Evolutionary conservation across 2,888 invertebrate species (phyloP), one percentile per base, ranked within the genome.

Genomic region (Epinotia nisella): DNA sequence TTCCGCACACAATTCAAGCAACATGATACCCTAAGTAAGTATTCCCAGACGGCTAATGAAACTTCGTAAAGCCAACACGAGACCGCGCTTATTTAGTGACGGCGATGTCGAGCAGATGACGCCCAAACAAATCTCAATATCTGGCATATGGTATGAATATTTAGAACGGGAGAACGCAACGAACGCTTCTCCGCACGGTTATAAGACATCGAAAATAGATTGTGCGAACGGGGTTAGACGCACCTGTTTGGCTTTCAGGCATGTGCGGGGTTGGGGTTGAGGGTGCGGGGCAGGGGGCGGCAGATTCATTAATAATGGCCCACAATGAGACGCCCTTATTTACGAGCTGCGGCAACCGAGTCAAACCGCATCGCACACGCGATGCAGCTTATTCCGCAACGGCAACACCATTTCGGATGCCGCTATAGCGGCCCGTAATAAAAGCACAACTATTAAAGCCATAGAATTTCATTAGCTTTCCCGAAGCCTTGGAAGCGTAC

Each of bases 201-300:
- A 90, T 91, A 92, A 92, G 92, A 91, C 91, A 91, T 91, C 93
- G 90, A 91, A 93, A 93, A 93, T 93, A 93, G 93, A 93, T 92
- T 92, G 90, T 92, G 91, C 92, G 91, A 93, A 93, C 88, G 92
- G 92, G 93, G 93, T 92, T 93, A 93, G 90, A 89, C 93, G 90
- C 93, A 93, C 93, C 93, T 93, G 93, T 93, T 92, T 90, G 87
- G 90, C 90, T 92, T 91, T 87, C 85, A 83, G 86, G 88, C 84
- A 85, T 85, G 85, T 84, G 87, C 85, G 88, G 87, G 81, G 82
- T 80, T 75, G 85, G 85, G 75, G 78, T 75, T 58, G 73, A 64
- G 78, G 81, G 83, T 81, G 78, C 81, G 81, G 87, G 83, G 85
- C 80, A 80, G 84, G 86, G 85, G 85, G 87, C 84, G 85, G 88